Conservation (phyloP, 1,140 invertebrate genomes). For the Zaprionus capensis region DNA sequence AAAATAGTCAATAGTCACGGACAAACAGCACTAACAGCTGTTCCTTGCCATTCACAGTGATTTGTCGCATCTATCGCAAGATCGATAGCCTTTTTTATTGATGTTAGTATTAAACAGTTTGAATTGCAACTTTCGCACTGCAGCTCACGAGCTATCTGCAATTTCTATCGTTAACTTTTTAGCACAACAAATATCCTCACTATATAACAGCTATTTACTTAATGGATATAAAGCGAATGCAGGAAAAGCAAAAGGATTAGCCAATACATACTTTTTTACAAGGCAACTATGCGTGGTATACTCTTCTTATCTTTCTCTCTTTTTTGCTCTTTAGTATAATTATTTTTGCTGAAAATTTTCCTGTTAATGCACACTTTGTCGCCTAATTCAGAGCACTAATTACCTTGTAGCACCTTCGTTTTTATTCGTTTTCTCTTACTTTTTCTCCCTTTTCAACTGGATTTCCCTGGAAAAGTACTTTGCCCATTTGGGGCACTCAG, state of each 20-base stretch:
- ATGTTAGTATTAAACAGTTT: neutral
- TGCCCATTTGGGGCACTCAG: neutral
- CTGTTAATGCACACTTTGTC: neutral
- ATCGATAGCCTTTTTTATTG: neutral
- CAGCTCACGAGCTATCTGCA: too few species aligned
- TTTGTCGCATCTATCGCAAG: neutral
- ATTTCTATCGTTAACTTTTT: neutral
- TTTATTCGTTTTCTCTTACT: neutral
- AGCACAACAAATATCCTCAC: neutral
- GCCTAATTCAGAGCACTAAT: constrained; percentile 16
- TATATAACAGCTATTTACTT: neutral
- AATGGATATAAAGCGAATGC: neutral
- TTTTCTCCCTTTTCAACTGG: neutral
- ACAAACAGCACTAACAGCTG: neutral
- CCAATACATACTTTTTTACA: too few species aligned
- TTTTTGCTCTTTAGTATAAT: constrained; percentile 6
- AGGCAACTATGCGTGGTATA: too few species aligned
- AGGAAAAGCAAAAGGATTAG: too few species aligned
- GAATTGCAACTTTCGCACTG: neutral
- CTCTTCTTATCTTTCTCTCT: neutral
- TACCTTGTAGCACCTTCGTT: constrained; percentile 15
- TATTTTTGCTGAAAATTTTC: neutral
- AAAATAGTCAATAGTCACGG: neutral
- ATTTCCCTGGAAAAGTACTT: constrained; percentile 6
- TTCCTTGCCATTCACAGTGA: neutral